Percentiles rank a stretch among this genome's conserved stretches.
These are phyloP conservation scores for Pseudococcus jackbeardsleyi DNA, from an alignment of 2,888 invertebrate genomes.

Conservation along the genomic window DNA sequence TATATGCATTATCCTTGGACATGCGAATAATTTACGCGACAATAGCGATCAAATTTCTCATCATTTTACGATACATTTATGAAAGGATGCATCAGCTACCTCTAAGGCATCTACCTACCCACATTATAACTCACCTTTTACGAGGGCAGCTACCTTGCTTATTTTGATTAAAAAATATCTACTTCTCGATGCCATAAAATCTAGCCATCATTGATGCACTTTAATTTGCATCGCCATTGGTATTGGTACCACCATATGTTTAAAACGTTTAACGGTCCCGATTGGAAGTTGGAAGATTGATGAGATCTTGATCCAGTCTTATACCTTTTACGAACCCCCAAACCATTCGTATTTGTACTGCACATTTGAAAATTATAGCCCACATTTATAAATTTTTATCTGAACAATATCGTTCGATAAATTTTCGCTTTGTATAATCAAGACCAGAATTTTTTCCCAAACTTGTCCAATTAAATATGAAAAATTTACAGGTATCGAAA, in stretches of 20 bases:
- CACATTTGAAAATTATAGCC: conserved; percentile 21
- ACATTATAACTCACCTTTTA: conserved; percentile 15
- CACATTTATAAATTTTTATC: not conserved
- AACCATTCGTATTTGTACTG: not conserved
- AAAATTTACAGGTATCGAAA: not conserved
- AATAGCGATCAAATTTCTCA: conserved; percentile 1
- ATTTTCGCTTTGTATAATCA: conserved; percentile 12
- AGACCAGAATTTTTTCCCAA: not conserved
- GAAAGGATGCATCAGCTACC: not conserved
- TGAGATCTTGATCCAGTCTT: not conserved
- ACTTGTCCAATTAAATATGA: conserved; percentile 5
- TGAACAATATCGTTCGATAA: conserved; percentile 37
- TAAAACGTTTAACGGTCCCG: not conserved
- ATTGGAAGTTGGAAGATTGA: conserved; percentile 46
- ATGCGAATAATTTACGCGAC: not conserved
- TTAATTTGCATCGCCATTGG: conserved; percentile 52
- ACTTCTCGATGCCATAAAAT: not conserved
- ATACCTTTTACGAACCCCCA: not conserved
- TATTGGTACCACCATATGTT: conserved; percentile 33
- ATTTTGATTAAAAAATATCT: not conserved
- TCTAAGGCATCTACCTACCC: conserved; percentile 15
- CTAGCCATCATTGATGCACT: conserved; percentile 44
- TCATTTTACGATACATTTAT: not conserved
- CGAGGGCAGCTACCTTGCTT: not conserved
- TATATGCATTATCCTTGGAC: not conserved